Conservation (phyloP, 2,888 invertebrate genomes). For the Cistogaster globosa region DNA sequence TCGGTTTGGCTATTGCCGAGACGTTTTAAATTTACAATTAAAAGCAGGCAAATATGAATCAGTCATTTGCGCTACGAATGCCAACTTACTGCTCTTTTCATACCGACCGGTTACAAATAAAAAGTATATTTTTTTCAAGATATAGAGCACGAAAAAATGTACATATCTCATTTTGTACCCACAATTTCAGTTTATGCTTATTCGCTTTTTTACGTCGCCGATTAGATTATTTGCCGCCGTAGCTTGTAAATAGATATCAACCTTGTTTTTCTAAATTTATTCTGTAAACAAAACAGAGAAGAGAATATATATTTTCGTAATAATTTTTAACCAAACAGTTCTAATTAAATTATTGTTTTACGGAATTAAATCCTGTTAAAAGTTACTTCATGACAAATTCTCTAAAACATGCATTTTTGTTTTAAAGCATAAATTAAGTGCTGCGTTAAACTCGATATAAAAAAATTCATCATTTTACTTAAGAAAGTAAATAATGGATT, state of each 20-base stretch:
- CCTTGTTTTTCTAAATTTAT: background rate
- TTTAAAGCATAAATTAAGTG: background rate
- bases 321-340: background rate
- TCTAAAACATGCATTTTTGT: background rate
- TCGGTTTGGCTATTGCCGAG: no score
- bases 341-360: conserved; percentile 55
- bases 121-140: no score
- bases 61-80: no score
- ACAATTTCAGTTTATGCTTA: no score
- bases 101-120: no score
- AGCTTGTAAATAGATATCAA: background rate
- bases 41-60: no score
- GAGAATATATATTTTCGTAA: background rate
- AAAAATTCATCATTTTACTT: background rate
- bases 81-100: no score
- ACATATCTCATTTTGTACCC: no score
- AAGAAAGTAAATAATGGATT: conserved; percentile 22
- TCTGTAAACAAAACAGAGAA: conserved; percentile 27
- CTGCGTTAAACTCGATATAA: background rate
- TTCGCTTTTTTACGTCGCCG: no score
- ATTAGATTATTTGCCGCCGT: background rate
- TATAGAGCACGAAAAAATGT: no score
- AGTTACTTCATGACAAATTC: background rate
- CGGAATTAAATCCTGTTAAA: conserved; percentile 10
- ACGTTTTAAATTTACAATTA: no score